A percentile compares a stretch with the other conserved stretches of the same genome.
Evolutionary conservation across 2,797 vertebrate genomes (phyloP).

Genomic region (Falco rusticolus): DNA sequence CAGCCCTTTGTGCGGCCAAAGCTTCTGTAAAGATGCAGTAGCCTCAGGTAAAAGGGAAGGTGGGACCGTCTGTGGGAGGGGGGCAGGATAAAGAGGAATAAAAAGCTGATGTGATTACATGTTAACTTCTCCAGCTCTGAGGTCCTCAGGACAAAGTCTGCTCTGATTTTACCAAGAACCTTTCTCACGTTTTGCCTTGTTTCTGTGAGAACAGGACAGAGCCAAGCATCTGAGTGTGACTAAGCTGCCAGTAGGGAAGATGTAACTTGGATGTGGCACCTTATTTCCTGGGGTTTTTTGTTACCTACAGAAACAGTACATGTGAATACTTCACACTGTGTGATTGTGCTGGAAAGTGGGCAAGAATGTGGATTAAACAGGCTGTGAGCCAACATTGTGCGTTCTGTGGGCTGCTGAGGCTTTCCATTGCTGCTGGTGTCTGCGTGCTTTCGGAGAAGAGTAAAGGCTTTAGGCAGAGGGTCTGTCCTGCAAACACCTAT

Average conservation of each 20-base stretch:
- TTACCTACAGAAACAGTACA: background rate
- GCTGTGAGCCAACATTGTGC: background rate
- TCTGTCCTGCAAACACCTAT: background rate
- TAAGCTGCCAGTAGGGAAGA: background rate
- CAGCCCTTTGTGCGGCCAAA: rapidly evolving
- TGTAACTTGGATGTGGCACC: background rate
- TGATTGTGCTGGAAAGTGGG: background rate
- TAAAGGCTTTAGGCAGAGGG: background rate
- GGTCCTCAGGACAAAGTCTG: background rate
- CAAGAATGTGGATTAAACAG: background rate
- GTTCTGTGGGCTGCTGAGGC: background rate
- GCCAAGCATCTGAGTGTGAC: background rate
- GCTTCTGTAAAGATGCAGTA: background rate
- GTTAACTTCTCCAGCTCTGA: background rate
- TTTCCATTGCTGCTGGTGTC: background rate
- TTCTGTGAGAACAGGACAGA: background rate
- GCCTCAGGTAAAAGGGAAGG: background rate
- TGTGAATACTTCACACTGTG: background rate
- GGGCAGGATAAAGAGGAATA: background rate
- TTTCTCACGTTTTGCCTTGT: background rate
- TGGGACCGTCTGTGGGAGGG: background rate
- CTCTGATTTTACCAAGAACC: background rate
- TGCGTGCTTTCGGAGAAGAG: background rate
- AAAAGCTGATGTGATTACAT: background rate
- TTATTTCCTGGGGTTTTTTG: background rate